Base-by-base conservation (phyloP, 1,140 invertebrate genomes). In the Leptinotarsa texana region DNA sequence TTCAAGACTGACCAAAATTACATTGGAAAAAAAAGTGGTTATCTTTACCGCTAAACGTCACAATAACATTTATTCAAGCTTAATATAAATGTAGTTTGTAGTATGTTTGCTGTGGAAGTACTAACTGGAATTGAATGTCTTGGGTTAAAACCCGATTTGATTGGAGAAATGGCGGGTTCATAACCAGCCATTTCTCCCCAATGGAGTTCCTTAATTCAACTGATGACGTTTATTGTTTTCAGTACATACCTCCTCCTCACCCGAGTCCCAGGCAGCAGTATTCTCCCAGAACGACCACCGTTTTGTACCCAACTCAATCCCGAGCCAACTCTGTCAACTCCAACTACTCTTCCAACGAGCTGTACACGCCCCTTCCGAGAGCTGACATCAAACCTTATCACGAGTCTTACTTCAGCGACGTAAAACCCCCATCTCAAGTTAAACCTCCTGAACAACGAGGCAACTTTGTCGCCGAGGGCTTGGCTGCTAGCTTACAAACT, bases 401-500 rank as follows among this genome's bases (percentile, higher is more conserved):
- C 74, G 92, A 92, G 79, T 91, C 91, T 8, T 92, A 92, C 77
- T 92, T 93, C 79, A 85, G 87, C 71, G 91, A 92, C 76, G 83
- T 87, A 75, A 90, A 90, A 78, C 87, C 88, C 27, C 84, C 88
- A 73, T 80, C 83, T 67, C 15, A 33, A n/a, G 83, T 87, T 70
- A 89, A 92, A 77, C 81, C 85, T 79, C 82, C 85, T 79, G 89
- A 90, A 78, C 85, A 87, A 42, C 83, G 87, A 74, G 75, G 62
- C 24, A 78, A 74, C 57, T 84, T 84, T 76, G 79, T 88, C 3
- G 86, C 89, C 22, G 87, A 89, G 89, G 93, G 94, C 27, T 82
- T 95, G 57, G 94, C 94, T n/a, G 94, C 93, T 51, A 93, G 93
- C 47, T 84, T 95, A 67, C 93, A 94, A 80, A 93, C 93, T 63